Evolutionary conservation across 1,140 invertebrate species (phyloP), one percentile per base, ranked within the genome.

Genomic region (Teleogryllus occipitalis): DNA sequence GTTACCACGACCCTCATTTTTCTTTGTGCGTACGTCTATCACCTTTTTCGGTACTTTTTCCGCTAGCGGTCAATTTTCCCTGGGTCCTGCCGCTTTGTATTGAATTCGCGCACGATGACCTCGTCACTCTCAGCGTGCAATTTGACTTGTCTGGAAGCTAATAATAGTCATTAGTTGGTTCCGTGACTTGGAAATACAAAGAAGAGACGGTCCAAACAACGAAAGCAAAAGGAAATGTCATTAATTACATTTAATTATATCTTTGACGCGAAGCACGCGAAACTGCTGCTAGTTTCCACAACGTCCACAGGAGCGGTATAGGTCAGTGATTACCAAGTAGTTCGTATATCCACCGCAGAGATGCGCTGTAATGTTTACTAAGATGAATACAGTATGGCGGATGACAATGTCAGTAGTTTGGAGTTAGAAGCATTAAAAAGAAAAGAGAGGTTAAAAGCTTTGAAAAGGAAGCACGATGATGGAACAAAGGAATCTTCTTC

Each of bases 351-450:
- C 10, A 14, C 54, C 54, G 54, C 54, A 14, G 18, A 10, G 54
- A 14, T 65, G 54, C 54, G 54, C 54, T 14, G 54, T 65, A 65
- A 65, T 65, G 54, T 65, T 65, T 65, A 14, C 10, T 18, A 14
- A 10, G 54, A 14, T 3, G 10, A 14, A 1, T 14, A 65, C 54
- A 65, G 18, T 65, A 65, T 65, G 54, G 54, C 54, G 54, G 54
- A 88, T 76, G 86, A 87, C 72, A 88, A 88, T 82, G 83, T 92
- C 49, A 92, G 92, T 39, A 89, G 85, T 76, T 84, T 95, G 76
- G 92, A 94, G 85, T 93, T 95, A 82, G 90, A 94, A 87, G 94
- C 95, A 18, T 82, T 92, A 1, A 95, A 94, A 86, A 87, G 95
- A 77, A 94, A 94, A 86, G 93, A 96, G 85, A 89, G 93, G 75